These are phyloP conservation scores for Bos indicus DNA, from an alignment of 2,113 vertebrate species.

Conservation along the genomic window DNA sequence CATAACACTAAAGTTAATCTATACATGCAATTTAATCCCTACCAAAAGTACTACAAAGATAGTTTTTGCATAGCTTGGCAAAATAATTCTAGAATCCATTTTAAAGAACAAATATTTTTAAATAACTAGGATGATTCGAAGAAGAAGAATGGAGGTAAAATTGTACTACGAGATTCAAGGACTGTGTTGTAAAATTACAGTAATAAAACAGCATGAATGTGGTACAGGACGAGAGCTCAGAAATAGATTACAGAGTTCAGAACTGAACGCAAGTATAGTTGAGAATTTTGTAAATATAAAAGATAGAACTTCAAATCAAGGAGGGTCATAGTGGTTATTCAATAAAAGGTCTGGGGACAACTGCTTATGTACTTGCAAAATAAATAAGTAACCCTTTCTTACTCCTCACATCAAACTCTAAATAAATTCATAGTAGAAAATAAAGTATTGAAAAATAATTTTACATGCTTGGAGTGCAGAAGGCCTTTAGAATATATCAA, in stretches of 20 bases:
- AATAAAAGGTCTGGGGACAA: neutral
- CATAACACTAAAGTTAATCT: neutral
- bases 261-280: conserved; percentile 10
- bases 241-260: conserved; percentile 37
- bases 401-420: neutral
- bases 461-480: neutral
- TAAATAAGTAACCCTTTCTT: neutral
- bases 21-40: conserved; percentile 26
- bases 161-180: conserved; percentile 26
- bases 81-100: conserved; percentile 42
- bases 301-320: neutral
- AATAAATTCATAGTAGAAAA: conserved; percentile 5
- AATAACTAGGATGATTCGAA: conserved; percentile 28
- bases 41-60: neutral
- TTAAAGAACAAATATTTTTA: conserved; percentile 49
- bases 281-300: conserved; percentile 29
- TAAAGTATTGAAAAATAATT: neutral
- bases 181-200: conserved; percentile 55
- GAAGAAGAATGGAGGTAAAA: conserved; percentile 47
- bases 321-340: neutral
- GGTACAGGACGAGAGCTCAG: conserved; percentile 18
- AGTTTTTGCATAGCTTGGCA: conserved; percentile 30
- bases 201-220: conserved; percentile 53
- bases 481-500: neutral
- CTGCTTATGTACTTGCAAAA: neutral